Conservation (phyloP, 2,113 vertebrate genomes). For the Dermatemys mawii region DNA sequence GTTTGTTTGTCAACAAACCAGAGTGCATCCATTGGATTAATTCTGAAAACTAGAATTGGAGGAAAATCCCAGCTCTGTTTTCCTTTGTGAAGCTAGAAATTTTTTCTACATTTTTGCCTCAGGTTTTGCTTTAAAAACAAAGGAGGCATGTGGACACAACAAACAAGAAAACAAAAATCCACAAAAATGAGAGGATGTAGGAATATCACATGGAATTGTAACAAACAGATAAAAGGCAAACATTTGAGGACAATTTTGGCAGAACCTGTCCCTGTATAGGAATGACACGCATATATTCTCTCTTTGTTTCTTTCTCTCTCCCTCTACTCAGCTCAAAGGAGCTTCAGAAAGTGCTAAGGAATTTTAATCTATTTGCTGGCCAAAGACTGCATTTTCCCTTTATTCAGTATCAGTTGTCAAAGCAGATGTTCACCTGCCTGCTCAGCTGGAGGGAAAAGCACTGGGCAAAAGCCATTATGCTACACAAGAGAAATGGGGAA, state of each 20-base stretch:
- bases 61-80: background rate
- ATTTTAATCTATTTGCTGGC: background rate
- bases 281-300: background rate
- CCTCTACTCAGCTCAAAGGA: background rate
- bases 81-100: background rate
- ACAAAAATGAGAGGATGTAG: background rate
- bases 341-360: background rate
- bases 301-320: background rate
- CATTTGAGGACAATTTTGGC: background rate
- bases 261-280: background rate
- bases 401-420: background rate
- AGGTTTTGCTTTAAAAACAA: background rate
- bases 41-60: background rate
- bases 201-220: background rate
- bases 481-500: background rate
- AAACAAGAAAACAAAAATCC: background rate
- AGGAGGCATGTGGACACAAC: background rate
- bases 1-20: background rate
- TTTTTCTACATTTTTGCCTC: constrained; percentile 20
- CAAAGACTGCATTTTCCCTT: background rate
- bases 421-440: background rate
- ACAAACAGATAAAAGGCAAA: background rate
- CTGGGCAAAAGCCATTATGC: background rate
- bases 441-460: background rate
- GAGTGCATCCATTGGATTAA: background rate